Evolutionary conservation across 1,140 invertebrate genomes (phyloP), one percentile per base, ranked within the genome.

Genomic region (Hormaphis cornu): DNA sequence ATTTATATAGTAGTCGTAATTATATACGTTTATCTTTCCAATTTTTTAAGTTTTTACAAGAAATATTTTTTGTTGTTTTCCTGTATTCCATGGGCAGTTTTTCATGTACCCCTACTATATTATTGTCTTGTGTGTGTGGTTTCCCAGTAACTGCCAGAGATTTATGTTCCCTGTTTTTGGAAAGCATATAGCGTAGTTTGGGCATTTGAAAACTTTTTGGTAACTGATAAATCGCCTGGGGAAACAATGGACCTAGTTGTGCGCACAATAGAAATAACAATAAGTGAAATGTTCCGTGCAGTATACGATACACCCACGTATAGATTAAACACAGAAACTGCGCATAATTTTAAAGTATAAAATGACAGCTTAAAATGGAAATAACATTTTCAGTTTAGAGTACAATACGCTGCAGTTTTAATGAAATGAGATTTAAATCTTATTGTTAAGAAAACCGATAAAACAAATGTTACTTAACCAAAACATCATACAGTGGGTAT

Each of bases 161-260:
- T 56, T 56, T 56, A 56, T 56, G 54, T 56, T 56, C 37, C 20
- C 53, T 56, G 53, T 56, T 56, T 56, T 56, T 35, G 18, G 30
- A 56, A 56, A 56, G 18, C 35, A 16, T 35, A 56, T 35, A 35
- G 30, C 53, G 16, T 35, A 35, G 30, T 35, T 56, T 35, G n/a
- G 30, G 12, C 18, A 14, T 56, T 56, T 37, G 53, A 22, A 56
- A 56, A 56, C 53, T 56, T 56, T 56, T 56, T 56, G 30, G 30
- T 10, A 20, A 20, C 53, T 56, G 53, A 56, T 56, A 56, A 56
- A 56, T 56, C 53, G 53, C 12, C 30, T 14, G 7, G 22, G 35
- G 53, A 35, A 56, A 56, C 28, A 56, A 56, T 35, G 30, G 30
- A 56, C 30, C 28, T 33, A 52, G 53, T 35, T 12, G 14, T 22